Conservation (phyloP, 2,113 vertebrate genomes). For the Charina bottae region DNA sequence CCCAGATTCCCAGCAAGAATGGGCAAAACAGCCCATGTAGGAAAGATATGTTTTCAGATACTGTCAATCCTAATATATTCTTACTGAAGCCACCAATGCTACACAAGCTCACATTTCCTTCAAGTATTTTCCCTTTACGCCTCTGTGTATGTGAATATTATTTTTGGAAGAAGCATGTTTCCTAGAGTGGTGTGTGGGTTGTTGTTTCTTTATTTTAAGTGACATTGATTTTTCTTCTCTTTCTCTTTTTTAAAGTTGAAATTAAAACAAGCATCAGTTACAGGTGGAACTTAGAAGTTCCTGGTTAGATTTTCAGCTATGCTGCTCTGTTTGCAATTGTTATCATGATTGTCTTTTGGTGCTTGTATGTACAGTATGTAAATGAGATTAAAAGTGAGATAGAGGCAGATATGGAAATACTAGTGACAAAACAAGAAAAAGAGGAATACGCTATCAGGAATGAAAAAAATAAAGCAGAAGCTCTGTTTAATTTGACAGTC, state of each 20-base stretch:
- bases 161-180: slow-evolving; percentile 21
- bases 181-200: not conserved
- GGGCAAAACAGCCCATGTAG: not conserved
- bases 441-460: slow-evolving; percentile 42
- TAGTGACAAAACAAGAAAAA: slow-evolving; percentile 43
- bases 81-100: rapidly evolving
- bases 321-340: not conserved
- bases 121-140: slow-evolving; percentile 7
- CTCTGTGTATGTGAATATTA: slow-evolving; percentile 5
- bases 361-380: slow-evolving; percentile 35
- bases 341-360: slow-evolving; percentile 15
- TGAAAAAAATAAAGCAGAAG: slow-evolving; percentile 29
- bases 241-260: slow-evolving; percentile 39
- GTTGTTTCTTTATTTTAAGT: rapidly evolving
- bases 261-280: slow-evolving; percentile 41
- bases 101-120: not conserved
- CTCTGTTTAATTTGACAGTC: slow-evolving; percentile 40
- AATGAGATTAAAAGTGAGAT: slow-evolving; percentile 56
- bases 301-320: not conserved
- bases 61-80: not conserved
- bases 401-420: slow-evolving; percentile 35
- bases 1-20: no score
- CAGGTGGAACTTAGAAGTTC: slow-evolving; percentile 22
- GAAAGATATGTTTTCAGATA: not conserved
- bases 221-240: not conserved